Percentiles rank a stretch among this genome's conserved stretches.
These are phyloP conservation scores for Episyrphus balteatus DNA, from an alignment of 1,140 invertebrate species.

Conservation along the genomic window DNA sequence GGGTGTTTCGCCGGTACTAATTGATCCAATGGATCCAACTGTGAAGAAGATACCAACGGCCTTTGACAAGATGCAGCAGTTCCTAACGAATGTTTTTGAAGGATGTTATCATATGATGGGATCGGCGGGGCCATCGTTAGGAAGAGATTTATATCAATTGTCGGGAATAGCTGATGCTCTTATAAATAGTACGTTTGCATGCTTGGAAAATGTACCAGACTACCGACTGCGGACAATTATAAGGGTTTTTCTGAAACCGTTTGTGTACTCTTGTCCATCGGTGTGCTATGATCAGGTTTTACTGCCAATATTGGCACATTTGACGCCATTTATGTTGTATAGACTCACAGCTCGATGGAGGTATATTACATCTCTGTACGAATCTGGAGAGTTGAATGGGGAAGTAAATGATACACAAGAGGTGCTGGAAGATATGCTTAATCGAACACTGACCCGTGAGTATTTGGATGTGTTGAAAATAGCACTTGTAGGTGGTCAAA, in stretches of 20 bases:
- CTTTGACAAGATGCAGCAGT: slow-evolving; percentile 69
- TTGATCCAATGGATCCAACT: slow-evolving; percentile 38
- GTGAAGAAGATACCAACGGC: slow-evolving; percentile 43
- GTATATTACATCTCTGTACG: slow-evolving; percentile 60
- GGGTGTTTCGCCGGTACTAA: slow-evolving; percentile 41
- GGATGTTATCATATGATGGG: slow-evolving; percentile 68
- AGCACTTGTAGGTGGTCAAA: slow-evolving; percentile 40
- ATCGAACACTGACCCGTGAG: slow-evolving; percentile 74
- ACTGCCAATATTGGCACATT: slow-evolving; percentile 61
- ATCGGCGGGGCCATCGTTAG: slow-evolving; percentile 63
- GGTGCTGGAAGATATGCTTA: slow-evolving; percentile 78
- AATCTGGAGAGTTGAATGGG: slow-evolving; percentile 65
- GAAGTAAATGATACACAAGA: slow-evolving; percentile 75
- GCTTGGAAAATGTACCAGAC: slow-evolving; percentile 68
- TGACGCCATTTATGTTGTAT: slow-evolving; percentile 68
- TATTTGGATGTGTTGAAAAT: slow-evolving; percentile 75
- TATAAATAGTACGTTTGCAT: slow-evolving; percentile 54
- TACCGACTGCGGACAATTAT: slow-evolving; percentile 71
- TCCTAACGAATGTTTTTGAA: slow-evolving; percentile 57
- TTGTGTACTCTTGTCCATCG: slow-evolving; percentile 72
- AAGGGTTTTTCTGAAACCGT: slow-evolving; percentile 73
- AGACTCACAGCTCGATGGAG: slow-evolving; percentile 68
- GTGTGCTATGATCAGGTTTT: slow-evolving; percentile 62
- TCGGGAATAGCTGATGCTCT: slow-evolving; percentile 51
- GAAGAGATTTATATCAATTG: slow-evolving; percentile 69